phyloP scores from a whole-genome alignment of 1,140 invertebrate species.

The Monochamus saltuarius region DNA sequence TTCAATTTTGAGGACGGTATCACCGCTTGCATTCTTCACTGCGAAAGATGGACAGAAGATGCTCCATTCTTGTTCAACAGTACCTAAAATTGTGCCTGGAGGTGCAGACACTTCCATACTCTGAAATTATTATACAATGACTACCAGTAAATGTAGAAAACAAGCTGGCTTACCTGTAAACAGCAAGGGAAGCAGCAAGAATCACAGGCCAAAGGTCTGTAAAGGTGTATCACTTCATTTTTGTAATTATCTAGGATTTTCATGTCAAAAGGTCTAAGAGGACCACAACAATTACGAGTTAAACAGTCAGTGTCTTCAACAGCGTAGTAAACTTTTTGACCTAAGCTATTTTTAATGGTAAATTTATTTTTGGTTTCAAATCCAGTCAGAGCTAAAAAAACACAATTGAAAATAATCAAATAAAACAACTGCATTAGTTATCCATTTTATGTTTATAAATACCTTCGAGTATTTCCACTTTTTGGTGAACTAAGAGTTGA shows the following conservation, averaged over 20 bases:
- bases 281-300: slow-evolving; percentile 76
- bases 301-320: slow-evolving; percentile 82
- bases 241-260: slow-evolving; percentile 76
- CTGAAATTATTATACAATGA: slow-evolving; percentile 42
- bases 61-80: slow-evolving; percentile 83
- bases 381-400: slow-evolving; percentile 64
- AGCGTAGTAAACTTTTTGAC: slow-evolving; percentile 83
- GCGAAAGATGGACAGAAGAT: slow-evolving; percentile 74
- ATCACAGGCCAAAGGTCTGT: slow-evolving; percentile 74
- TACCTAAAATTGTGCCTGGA: slow-evolving; percentile 72
- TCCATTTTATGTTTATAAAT: slow-evolving; percentile 19
- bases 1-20: slow-evolving; percentile 77
- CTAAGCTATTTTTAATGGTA: slow-evolving; percentile 71
- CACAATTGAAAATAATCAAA: background rate
- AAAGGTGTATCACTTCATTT: slow-evolving; percentile 77
- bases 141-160: background rate
- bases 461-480: slow-evolving; percentile 83
- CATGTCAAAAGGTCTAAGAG: slow-evolving; percentile 80
- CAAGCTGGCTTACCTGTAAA: slow-evolving; percentile 65
- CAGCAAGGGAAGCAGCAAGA: slow-evolving; percentile 83
- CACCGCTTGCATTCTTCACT: slow-evolving; percentile 75
- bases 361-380: slow-evolving; percentile 92
- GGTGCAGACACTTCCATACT: slow-evolving; percentile 71
- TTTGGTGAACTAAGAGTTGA: slow-evolving; percentile 84
- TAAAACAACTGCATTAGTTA: background rate